A percentile compares a stretch with the other conserved stretches of the same genome.
These are phyloP conservation scores for Diarsia brunnea DNA, from an alignment of 2,888 invertebrate genomes.

Conservation along the genomic window DNA sequence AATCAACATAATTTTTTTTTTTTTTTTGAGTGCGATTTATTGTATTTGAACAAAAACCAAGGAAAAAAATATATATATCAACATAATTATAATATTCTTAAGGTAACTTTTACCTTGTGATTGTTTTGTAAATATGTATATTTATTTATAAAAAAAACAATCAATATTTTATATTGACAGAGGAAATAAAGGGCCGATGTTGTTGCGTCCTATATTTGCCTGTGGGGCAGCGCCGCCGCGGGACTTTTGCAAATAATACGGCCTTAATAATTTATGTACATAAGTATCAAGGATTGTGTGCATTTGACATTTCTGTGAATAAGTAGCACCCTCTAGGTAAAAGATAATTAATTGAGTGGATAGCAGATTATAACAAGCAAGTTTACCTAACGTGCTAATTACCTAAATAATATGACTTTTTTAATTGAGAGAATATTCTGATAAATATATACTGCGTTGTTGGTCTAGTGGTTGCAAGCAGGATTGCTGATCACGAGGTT, in stretches of 20 bases:
- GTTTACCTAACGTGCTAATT: not conserved
- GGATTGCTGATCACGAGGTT: not conserved
- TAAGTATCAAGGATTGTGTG: constrained; percentile 9
- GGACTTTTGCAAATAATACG: constrained; percentile 19
- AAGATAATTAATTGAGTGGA: not conserved
- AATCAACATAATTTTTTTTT: too few species aligned
- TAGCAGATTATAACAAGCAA: not conserved
- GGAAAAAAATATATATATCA: too few species aligned
- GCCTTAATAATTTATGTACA: constrained; percentile 20
- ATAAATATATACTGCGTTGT: not conserved
- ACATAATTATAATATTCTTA: too few species aligned
- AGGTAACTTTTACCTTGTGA: not conserved
- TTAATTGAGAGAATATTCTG: not conserved
- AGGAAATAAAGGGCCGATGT: constrained; percentile 73
- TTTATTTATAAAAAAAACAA: constrained; percentile 27
- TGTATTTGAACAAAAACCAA: too few species aligned
- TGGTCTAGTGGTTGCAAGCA: not conserved
- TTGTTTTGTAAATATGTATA: not conserved
- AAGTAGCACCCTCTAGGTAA: not conserved
- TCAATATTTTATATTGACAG: constrained; percentile 82
- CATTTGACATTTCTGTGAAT: constrained; percentile 20
- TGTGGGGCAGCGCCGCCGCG: constrained; percentile 52
- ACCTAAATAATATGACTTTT: not conserved
- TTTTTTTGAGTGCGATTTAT: too few species aligned
- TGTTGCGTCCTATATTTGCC: constrained; percentile 64